A percentile compares a stretch with the other conserved stretches of the same genome.
Evolutionary conservation across 1,140 invertebrate species (phyloP).

Genomic region (Sitophilus oryzae): DNA sequence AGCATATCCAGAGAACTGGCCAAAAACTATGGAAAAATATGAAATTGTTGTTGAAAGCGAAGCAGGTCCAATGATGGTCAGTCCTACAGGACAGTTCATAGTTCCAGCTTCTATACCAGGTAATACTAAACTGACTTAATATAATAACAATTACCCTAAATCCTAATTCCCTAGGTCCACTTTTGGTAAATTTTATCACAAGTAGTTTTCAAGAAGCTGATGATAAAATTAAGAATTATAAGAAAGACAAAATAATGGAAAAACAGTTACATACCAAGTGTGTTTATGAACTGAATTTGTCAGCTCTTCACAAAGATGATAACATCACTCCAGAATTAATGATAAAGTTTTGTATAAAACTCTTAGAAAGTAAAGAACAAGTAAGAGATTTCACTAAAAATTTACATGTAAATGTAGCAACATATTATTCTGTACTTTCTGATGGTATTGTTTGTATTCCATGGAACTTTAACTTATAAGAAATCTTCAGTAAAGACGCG

Average conservation of each 20-base stretch:
- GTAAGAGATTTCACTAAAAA: constrained; percentile 43
- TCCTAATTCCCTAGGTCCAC: constrained; percentile 7
- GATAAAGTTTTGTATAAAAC: constrained; percentile 72
- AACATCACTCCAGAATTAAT: constrained; percentile 83
- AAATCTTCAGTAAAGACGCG: background rate
- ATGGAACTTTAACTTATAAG: constrained; percentile 76
- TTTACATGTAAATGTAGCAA: constrained; percentile 70
- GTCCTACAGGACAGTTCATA: constrained; percentile 86
- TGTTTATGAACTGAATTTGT: constrained; percentile 58
- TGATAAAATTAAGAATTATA: constrained; percentile 63
- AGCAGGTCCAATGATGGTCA: constrained; percentile 87
- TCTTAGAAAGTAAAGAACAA: constrained; percentile 53
- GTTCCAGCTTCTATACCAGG: constrained; percentile 85
- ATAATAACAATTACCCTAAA: background rate
- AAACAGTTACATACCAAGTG: constrained; percentile 61
- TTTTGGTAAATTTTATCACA: constrained; percentile 68
- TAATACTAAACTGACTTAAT: constrained; percentile 52
- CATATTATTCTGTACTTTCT: constrained; percentile 85
- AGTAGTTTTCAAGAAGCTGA: constrained; percentile 69
- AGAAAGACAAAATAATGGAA: constrained; percentile 74
- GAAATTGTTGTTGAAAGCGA: constrained; percentile 90
- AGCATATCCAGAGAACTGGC: constrained; percentile 67
- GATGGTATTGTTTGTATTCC: constrained; percentile 89
- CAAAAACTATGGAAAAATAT: constrained; percentile 60
- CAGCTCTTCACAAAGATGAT: constrained; percentile 77